Percentiles rank a stretch among this genome's conserved stretches.
Evolutionary conservation across 2,797 vertebrate genomes (phyloP).

Genomic region (Dryobates pubescens): DNA sequence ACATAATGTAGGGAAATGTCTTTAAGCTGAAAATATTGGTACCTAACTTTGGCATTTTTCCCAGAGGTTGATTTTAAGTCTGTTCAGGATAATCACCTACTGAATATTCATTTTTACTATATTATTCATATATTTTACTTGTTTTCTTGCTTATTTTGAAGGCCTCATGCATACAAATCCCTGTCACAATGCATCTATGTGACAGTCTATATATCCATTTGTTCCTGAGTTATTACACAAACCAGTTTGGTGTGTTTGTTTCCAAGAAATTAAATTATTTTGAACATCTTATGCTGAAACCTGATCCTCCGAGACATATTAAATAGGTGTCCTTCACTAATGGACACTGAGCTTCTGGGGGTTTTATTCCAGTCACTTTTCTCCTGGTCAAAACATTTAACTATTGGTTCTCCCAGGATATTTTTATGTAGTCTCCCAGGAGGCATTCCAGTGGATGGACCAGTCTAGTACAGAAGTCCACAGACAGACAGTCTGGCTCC

Average conservation of each 20-base stretch:
- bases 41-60: background rate
- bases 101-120: background rate
- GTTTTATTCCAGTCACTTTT: background rate
- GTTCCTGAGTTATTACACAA: background rate
- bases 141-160: background rate
- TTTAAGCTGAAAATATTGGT: background rate
- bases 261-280: background rate
- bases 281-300: background rate
- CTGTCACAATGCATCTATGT: background rate
- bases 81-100: background rate
- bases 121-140: background rate
- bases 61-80: background rate
- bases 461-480: constrained; percentile 57
- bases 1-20: background rate
- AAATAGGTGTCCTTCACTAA: background rate
- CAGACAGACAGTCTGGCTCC: constrained; percentile 82
- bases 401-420: constrained; percentile 62
- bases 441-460: constrained; percentile 71
- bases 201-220: background rate
- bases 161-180: background rate
- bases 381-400: constrained; percentile 56
- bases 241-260: background rate
- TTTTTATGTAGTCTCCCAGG: constrained; percentile 70
- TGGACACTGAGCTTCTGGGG: background rate
- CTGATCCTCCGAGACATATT: background rate